phyloP scores from a whole-genome alignment of 2,888 invertebrate genomes.

The Standfussiana lucernea region DNA sequence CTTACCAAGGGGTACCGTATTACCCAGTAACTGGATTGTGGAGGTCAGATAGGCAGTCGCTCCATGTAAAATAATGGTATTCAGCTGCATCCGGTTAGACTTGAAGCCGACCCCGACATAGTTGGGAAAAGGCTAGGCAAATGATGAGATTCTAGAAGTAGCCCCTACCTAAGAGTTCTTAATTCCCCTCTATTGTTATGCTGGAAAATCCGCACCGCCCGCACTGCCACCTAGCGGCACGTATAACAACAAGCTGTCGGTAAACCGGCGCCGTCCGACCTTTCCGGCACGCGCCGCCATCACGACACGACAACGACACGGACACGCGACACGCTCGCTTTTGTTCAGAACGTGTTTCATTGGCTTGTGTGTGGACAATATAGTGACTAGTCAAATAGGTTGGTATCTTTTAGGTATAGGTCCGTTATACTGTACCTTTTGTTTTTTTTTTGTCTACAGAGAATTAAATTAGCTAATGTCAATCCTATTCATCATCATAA shows the following conservation, averaged over 20 bases:
- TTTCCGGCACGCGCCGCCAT: conserved; percentile 67
- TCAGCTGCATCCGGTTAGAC: too few relatives aligned
- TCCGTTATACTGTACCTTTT: background rate
- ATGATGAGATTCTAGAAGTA: too few relatives aligned
- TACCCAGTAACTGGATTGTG: too few relatives aligned
- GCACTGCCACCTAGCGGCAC: conserved; percentile 34
- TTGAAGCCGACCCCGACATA: too few relatives aligned
- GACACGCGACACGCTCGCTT: conserved; percentile 50
- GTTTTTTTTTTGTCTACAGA: background rate
- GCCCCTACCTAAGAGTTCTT: too few relatives aligned
- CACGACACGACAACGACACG: conserved; percentile 58
- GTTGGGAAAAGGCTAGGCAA: too few relatives aligned
- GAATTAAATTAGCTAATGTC: background rate
- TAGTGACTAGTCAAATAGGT: background rate
- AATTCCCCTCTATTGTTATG: too few relatives aligned
- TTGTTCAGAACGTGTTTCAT: conserved; percentile 49
- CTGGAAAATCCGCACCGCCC: conserved; percentile 23
- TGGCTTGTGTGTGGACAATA: conserved; percentile 17
- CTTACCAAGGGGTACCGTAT: too few relatives aligned
- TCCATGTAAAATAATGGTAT: too few relatives aligned
- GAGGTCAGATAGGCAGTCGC: too few relatives aligned
- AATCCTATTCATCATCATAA: background rate
- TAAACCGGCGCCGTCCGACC: conserved; percentile 60
- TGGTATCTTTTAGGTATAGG: background rate
- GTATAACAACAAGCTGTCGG: conserved; percentile 21